Conservation (phyloP, 2,888 invertebrate genomes). For the Ichneumon xanthorius region DNA sequence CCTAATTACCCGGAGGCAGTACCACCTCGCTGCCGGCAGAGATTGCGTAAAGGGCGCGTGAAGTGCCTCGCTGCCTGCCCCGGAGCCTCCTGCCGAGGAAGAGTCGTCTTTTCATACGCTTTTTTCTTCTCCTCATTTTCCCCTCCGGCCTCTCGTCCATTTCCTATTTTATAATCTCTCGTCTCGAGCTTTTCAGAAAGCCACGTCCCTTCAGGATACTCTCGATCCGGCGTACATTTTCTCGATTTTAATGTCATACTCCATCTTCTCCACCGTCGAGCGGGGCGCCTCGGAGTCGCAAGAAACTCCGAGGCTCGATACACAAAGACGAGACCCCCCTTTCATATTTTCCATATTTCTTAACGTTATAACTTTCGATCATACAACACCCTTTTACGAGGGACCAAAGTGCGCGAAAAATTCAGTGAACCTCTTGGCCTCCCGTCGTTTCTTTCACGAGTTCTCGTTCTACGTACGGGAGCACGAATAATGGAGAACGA, state of each 20-base stretch:
- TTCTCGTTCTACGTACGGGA: slow-evolving; percentile 8
- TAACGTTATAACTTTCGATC: slow-evolving; percentile 40
- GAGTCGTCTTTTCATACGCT: slow-evolving; percentile 25
- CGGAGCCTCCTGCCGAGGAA: slow-evolving; percentile 32
- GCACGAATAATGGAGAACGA: background rate
- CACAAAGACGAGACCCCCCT: slow-evolving; percentile 27
- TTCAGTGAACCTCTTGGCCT: background rate
- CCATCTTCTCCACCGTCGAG: background rate
- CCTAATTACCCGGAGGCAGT: slow-evolving; percentile 64
- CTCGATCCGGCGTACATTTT: slow-evolving; percentile 27
- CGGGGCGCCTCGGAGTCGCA: background rate
- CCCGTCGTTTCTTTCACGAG: slow-evolving; percentile 11
- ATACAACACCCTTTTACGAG: slow-evolving; percentile 39
- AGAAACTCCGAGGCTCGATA: background rate
- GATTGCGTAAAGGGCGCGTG: slow-evolving; percentile 55
- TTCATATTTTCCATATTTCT: slow-evolving; percentile 54
- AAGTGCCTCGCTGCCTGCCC: slow-evolving; percentile 39
- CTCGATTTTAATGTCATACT: slow-evolving; percentile 12
- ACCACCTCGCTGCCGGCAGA: slow-evolving; percentile 55
- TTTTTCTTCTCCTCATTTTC: slow-evolving; percentile 22
- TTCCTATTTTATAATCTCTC: slow-evolving; percentile 32
- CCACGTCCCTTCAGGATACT: slow-evolving; percentile 19
- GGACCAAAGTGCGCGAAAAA: slow-evolving; percentile 41
- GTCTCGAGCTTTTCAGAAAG: slow-evolving; percentile 30
- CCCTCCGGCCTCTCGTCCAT: background rate